These are phyloP conservation scores for Pinctada fucata DNA, from an alignment of 2,888 invertebrate genomes.

Conservation along the genomic window DNA sequence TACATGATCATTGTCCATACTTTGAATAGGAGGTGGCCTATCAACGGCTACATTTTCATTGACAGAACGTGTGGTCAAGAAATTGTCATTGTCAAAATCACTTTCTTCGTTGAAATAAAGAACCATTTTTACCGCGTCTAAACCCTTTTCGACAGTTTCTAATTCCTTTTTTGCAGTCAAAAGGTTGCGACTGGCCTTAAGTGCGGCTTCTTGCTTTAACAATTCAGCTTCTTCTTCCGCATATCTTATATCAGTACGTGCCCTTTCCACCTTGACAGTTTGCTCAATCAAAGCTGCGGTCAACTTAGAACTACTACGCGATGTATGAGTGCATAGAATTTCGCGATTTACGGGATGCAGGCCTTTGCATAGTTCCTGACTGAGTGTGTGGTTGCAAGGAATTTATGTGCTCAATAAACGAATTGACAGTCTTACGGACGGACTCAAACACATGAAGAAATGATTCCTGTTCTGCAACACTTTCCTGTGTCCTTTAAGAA, in stretches of 20 bases:
- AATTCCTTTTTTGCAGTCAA: constrained; percentile 3
- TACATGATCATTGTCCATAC: no score
- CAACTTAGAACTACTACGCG: neutral
- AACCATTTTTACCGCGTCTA: neutral
- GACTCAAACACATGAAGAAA: neutral
- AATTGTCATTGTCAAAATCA: neutral
- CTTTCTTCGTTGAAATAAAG: neutral
- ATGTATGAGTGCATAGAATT: neutral
- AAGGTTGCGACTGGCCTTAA: constrained; percentile 5
- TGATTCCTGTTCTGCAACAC: neutral
- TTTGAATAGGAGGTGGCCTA: neutral
- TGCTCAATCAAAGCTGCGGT: neutral
- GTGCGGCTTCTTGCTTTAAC: constrained; percentile 14
- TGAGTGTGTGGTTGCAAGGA: neutral
- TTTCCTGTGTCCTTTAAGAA: neutral
- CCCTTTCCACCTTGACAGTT: neutral
- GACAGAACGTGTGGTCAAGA: neutral
- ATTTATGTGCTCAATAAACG: neutral
- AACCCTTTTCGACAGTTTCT: neutral
- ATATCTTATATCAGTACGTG: constrained; percentile 4
- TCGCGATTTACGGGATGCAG: neutral
- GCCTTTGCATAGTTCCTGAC: neutral
- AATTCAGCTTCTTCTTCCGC: constrained; percentile 10
- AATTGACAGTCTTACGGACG: neutral
- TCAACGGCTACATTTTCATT: neutral